Conservation (phyloP, 2,797 vertebrate species). For the Acrossocheilus fasciatus region DNA sequence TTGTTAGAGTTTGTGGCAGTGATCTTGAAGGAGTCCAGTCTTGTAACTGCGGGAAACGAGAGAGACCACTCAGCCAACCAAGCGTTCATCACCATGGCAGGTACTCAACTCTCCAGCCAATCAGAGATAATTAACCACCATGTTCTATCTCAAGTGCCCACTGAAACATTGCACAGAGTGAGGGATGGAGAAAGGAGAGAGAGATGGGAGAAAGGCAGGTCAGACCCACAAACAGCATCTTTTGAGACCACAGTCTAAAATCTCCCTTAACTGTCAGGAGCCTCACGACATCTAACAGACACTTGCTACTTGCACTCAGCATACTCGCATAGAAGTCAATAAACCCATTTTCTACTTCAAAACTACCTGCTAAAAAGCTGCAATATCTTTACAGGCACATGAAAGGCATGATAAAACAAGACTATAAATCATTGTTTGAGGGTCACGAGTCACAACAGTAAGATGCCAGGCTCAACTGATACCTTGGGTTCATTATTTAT, state of each 20-base stretch:
- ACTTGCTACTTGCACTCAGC: background rate
- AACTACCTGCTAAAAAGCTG: background rate
- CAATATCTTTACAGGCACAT: background rate
- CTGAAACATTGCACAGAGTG: conserved; percentile 38
- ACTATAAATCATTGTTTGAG: background rate
- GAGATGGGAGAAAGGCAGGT: conserved; percentile 26
- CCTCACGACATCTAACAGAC: background rate
- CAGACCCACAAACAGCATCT: conserved; percentile 17
- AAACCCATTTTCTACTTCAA: background rate
- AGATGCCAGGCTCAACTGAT: background rate
- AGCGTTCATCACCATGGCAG: conserved; percentile 57
- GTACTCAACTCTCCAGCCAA: conserved; percentile 55
- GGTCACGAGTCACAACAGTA: too few species aligned
- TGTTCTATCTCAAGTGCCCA: conserved; percentile 51
- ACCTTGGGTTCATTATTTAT: background rate
- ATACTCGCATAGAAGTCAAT: background rate
- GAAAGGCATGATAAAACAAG: background rate
- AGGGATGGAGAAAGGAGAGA: background rate
- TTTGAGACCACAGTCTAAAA: conserved; percentile 19
- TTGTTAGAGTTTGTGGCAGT: conserved; percentile 48
- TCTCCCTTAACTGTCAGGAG: conserved; percentile 14
- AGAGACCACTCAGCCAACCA: conserved; percentile 58
- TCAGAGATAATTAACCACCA: conserved; percentile 58
- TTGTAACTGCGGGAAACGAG: conserved; percentile 51
- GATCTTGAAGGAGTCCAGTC: conserved; percentile 41